phyloP scores from a whole-genome alignment of 1,140 invertebrate species.

The Leptinotarsa texana region DNA sequence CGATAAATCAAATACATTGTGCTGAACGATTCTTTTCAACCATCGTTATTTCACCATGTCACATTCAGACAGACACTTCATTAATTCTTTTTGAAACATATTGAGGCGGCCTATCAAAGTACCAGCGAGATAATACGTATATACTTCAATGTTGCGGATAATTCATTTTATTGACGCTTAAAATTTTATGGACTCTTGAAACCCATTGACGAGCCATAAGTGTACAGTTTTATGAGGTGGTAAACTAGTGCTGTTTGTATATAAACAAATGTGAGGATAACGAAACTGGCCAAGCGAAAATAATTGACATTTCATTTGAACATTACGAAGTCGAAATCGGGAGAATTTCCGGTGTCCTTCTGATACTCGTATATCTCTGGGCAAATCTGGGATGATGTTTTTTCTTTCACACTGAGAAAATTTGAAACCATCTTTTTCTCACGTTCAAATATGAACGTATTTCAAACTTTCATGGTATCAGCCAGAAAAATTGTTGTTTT shows the following conservation, averaged over 20 bases:
- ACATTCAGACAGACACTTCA: background rate
- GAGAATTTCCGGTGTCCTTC: too few relatives aligned
- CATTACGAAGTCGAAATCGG: too few relatives aligned
- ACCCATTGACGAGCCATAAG: background rate
- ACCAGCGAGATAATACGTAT: background rate
- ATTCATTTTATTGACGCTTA: background rate
- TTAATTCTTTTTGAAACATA: background rate
- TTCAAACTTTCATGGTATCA: too few relatives aligned
- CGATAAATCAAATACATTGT: too few relatives aligned
- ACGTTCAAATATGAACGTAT: too few relatives aligned
- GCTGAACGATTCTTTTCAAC: too few relatives aligned
- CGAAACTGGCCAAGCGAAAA: too few relatives aligned
- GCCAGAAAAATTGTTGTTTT: too few relatives aligned
- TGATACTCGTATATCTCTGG: too few relatives aligned
- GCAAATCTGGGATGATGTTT: background rate
- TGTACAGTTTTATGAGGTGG: background rate
- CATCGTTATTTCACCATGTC: too few relatives aligned
- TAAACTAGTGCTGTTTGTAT: background rate
- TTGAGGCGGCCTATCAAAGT: background rate
- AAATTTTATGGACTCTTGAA: background rate
- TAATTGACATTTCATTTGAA: too few relatives aligned
- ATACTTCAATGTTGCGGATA: background rate
- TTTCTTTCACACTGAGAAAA: background rate
- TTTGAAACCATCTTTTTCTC: background rate
- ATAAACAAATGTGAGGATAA: background rate